Evolutionary conservation across 2,888 invertebrate species (phyloP), one percentile per base, ranked within the genome.

Genomic region (Branchellion lobata): DNA sequence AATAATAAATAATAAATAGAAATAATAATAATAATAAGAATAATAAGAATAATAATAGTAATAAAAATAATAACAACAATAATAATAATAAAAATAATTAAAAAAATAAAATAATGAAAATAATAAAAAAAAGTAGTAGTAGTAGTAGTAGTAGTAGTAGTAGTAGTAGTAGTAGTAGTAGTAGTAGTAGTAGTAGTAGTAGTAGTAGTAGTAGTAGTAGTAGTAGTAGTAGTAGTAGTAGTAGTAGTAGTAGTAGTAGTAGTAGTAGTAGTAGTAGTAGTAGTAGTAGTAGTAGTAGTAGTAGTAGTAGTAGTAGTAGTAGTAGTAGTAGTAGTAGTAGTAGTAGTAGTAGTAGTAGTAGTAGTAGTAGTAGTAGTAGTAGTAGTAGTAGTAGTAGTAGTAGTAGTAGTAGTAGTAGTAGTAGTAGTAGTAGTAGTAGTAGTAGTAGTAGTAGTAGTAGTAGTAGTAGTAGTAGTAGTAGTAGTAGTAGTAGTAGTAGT

Each of bases 111-210:
- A n/a, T n/a, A n/a, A n/a, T n/a, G n/a, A n/a, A n/a, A n/a, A n/a
- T n/a, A n/a, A n/a, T n/a, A n/a, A n/a, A n/a, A n/a, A n/a, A n/a
- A n/a, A 72, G 31, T 72, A 72, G 73, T 33, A 72, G 73, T 72
- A 72, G 73, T 72, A 72, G 90, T 90, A 76, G 90, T 97, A 72
- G 73, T 72, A 72, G 73, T 72, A 72, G 73, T 72, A 72, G 73
- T 72, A 72, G 73, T 72, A 72, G 73, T 72, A 72, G 73, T 72
- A 72, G 73, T 72, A 72, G 73, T 72, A 72, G 73, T 72, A 72
- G 73, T 72, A 72, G 73, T 72, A 72, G 73, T 72, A 72, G 73
- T 72, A 72, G 73, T 72, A 72, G 73, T 72, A 72, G 73, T 72
- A 72, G 73, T 72, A 72, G 73, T 72, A 72, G 73, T 36, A 72